A percentile compares a stretch with the other conserved stretches of the same genome.
These are phyloP conservation scores for Stomatorhinus walkeri DNA, from an alignment of 2,797 vertebrate species.

Conservation along the genomic window DNA sequence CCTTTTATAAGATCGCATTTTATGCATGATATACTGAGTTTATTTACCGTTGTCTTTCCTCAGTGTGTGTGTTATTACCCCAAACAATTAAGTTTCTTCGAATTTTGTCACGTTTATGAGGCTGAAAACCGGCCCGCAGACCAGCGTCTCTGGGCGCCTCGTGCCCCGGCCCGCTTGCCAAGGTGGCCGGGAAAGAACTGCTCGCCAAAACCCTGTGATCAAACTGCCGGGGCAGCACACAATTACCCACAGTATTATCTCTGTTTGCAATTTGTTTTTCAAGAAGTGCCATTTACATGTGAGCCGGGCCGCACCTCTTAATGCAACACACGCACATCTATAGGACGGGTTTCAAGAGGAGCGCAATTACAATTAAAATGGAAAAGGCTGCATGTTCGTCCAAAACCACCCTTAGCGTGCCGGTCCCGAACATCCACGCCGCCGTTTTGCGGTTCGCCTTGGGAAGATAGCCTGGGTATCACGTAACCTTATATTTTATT, in stretches of 20 bases:
- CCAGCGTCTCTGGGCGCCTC: conserved; percentile 47
- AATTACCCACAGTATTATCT: conserved; percentile 65
- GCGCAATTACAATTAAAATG: conserved; percentile 67
- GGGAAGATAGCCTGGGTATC: background rate
- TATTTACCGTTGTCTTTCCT: background rate
- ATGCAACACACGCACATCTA: conserved; percentile 56
- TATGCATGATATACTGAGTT: background rate
- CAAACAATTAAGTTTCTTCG: background rate
- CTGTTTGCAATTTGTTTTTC: conserved; percentile 69
- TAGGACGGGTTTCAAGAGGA: conserved; percentile 62
- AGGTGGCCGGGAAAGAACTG: conserved; percentile 56
- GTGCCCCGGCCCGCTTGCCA: conserved; percentile 33
- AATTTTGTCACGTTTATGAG: background rate
- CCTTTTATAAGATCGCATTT: background rate
- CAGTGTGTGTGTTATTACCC: background rate
- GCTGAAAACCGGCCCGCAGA: conserved; percentile 57
- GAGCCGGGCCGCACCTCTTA: conserved; percentile 73
- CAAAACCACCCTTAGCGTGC: conserved; percentile 47
- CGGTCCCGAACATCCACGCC: background rate
- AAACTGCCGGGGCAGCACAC: conserved; percentile 58
- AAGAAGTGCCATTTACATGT: conserved; percentile 74
- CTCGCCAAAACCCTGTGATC: conserved; percentile 65
- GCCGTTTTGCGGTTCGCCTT: background rate
- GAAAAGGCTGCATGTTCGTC: conserved; percentile 48
- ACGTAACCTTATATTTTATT: background rate